Base-by-base conservation (phyloP, 2,888 invertebrate genomes). In the Athalia rosae region DNA sequence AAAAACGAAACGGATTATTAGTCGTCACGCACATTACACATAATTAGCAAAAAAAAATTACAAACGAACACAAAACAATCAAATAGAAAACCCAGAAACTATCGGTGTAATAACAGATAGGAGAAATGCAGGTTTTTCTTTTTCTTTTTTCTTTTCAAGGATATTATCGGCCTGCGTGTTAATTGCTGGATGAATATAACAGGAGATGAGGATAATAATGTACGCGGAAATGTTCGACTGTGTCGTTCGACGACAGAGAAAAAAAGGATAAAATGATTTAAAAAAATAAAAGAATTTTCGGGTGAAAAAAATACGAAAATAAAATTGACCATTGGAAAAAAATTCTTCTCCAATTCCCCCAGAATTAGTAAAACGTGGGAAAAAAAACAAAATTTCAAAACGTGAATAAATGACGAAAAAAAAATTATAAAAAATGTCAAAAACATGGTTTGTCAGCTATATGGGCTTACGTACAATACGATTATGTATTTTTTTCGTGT, bases 281-380 rank as follows among this genome's bases (percentile, higher is more conserved):
- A 53, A 53, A 53, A 53, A 53, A 53, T 53, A 53, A 53, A 53
- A 53, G 53, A 50, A 50, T 9, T 11, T 11, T 9, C 50, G 11
- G 53, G 11, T 11, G 53, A 53, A 6, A 53, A 28, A 53, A 53
- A 50, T 9, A 53, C 53, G 53, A 9, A 11, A 6, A 53, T 11
- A 4, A 53, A 4, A 53, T 53, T 53, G 4, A 6, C 0, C 0
- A n/a, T 11, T 7, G 6, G n/a, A 53, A 53, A 53, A 53, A 53
- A 53, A 28, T 2, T 28, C 28, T 1, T 2, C 28, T 28, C 28
- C 28, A 28, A 28, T 28, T 28, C 28, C 28, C 28, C 28, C 28
- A 28, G 28, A 28, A 28, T 89, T 90, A 90, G 90, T 90, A 89
- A 84, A 80, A 84, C 84, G 81, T 79, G n/a, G n/a, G n/a, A 85